phyloP scores from a whole-genome alignment of 2,113 vertebrate species.

The Vimba vimba region DNA sequence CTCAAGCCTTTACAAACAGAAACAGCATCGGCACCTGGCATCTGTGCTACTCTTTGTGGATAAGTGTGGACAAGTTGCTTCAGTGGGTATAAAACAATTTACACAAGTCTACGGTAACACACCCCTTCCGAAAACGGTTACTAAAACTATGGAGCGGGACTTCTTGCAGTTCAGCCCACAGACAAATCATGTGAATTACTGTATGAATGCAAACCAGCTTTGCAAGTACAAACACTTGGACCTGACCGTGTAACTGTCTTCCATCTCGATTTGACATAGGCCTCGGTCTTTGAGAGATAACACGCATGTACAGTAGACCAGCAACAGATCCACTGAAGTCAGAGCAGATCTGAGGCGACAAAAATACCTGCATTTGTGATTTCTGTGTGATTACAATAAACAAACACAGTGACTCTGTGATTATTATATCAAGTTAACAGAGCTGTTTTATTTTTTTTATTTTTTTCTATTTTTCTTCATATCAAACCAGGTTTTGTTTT shows the following conservation, averaged over 20 bases:
- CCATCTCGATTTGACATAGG: not conserved
- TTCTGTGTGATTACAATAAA: not conserved
- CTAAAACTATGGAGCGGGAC: not conserved
- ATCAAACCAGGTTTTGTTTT: not conserved
- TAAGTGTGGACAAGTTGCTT: conserved; percentile 13
- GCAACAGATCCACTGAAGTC: not conserved
- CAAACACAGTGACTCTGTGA: conserved; percentile 2
- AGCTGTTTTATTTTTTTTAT: not conserved
- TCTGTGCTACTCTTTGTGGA: conserved; percentile 19
- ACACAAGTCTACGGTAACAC: conserved; percentile 20
- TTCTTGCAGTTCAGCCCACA: conserved; percentile 13
- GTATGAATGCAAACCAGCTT: conserved; percentile 16
- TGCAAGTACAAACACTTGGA: not conserved
- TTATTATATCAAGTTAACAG: not conserved
- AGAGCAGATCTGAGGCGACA: conserved; percentile 1
- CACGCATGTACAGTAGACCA: not conserved
- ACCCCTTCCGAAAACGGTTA: not conserved
- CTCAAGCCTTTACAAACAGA: not conserved
- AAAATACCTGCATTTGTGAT: conserved; percentile 31
- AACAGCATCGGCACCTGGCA: not conserved
- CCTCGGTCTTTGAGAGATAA: not conserved
- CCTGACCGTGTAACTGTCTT: not conserved
- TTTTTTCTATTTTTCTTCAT: not conserved
- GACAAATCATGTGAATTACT: not conserved
- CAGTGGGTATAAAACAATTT: conserved; percentile 26